phyloP scores from a whole-genome alignment of 2,113 vertebrate genomes.

The Crocuta crocuta region DNA sequence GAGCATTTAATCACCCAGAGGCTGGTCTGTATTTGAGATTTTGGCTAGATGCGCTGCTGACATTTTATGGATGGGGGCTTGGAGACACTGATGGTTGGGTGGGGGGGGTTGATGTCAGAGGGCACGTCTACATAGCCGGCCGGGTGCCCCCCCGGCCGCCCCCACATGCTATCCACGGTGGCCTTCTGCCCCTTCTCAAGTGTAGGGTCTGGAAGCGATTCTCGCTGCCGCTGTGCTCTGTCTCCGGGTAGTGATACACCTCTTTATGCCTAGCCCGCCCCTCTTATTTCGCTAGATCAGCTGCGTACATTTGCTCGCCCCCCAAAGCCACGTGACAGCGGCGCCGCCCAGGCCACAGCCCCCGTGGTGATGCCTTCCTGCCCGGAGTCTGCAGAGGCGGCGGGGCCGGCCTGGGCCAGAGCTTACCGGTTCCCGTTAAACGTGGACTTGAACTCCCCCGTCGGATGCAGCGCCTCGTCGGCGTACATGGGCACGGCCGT shows the following conservation, averaged over 20 bases:
- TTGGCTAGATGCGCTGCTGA: neutral
- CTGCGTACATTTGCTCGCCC: accelerated
- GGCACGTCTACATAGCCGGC: accelerated
- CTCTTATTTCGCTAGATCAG: too few species aligned
- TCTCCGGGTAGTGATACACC: accelerated
- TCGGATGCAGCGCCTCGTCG: conserved; percentile 94
- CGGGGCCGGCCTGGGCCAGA: accelerated
- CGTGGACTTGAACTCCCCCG: conserved; percentile 94
- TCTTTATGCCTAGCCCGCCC: accelerated
- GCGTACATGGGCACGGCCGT: conserved; percentile 94
- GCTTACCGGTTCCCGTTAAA: conserved; percentile 98
- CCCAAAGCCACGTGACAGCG: accelerated
- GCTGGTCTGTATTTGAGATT: neutral
- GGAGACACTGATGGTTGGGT: neutral
- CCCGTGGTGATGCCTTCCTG: accelerated
- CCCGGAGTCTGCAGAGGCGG: accelerated
- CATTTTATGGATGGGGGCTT: neutral
- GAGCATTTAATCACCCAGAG: neutral
- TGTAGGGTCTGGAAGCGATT: accelerated
- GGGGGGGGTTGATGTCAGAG: neutral
- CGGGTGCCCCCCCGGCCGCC: accelerated
- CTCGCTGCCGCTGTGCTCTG: accelerated
- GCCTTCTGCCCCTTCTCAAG: accelerated
- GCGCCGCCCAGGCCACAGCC: accelerated
- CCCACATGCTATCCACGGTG: accelerated